Percentiles rank a stretch among this genome's conserved stretches.
phyloP scores from a whole-genome alignment of 2,888 invertebrate genomes.

The Muscina levida region DNA sequence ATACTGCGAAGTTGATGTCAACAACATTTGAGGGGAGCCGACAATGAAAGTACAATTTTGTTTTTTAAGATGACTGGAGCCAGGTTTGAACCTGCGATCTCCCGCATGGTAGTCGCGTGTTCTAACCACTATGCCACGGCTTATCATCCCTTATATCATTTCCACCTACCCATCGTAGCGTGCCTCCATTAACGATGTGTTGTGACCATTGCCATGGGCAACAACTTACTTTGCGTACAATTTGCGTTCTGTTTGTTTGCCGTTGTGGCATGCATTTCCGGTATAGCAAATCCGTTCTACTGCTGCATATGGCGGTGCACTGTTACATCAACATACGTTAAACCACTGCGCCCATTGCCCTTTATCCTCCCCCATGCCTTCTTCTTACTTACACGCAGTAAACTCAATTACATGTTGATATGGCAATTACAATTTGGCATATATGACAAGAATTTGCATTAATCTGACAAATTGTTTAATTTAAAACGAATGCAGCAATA shows the following conservation, averaged over 20 bases:
- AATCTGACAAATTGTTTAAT: slow-evolving; percentile 44
- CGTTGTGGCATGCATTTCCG: slow-evolving; percentile 22
- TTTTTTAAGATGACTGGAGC: no score
- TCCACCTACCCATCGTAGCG: no score
- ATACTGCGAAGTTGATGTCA: no score
- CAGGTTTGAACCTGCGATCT: no score
- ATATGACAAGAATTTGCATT: neutral
- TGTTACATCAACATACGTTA: no score
- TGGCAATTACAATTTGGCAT: slow-evolving; percentile 27
- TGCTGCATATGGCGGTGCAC: neutral
- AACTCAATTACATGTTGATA: slow-evolving; percentile 45
- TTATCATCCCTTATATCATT: no score
- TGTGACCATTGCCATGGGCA: slow-evolving; percentile 11
- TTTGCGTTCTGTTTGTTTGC: neutral
- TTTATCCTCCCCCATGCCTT: neutral
- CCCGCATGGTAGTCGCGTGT: no score
- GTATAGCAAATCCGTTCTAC: slow-evolving; percentile 37
- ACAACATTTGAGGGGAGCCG: no score
- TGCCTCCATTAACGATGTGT: neutral
- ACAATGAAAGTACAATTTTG: no score
- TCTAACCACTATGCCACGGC: no score
- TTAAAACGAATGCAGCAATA: neutral
- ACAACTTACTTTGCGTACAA: slow-evolving; percentile 12
- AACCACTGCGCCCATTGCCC: no score
- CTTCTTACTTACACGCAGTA: slow-evolving; percentile 9